phyloP scores from a whole-genome alignment of 2,888 invertebrate genomes.

The Orthosia incerta region DNA sequence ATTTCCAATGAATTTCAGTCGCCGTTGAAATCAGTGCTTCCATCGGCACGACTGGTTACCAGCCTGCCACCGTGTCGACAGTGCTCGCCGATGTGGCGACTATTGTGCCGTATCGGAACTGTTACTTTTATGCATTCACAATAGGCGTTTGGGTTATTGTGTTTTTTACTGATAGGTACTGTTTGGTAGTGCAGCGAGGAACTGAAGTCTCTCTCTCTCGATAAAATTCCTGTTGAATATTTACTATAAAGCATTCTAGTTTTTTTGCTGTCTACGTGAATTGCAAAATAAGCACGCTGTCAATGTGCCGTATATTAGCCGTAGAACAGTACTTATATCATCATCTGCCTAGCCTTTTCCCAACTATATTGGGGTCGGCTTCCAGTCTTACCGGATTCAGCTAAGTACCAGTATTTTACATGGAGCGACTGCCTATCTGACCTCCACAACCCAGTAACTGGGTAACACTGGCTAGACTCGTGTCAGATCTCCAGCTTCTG shows the following conservation, averaged over 20 bases:
- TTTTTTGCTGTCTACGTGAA: neutral
- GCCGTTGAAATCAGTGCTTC: conserved; percentile 73
- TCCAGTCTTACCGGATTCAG: too few species aligned
- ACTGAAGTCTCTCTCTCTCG: neutral
- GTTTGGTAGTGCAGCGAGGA: neutral
- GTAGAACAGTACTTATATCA: neutral
- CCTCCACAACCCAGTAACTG: too few species aligned
- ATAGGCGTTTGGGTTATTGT: conserved; percentile 44
- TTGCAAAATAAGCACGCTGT: neutral
- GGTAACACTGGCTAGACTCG: too few species aligned
- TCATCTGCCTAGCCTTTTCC: too few species aligned
- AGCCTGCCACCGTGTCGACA: conserved; percentile 46
- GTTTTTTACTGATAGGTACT: conserved; percentile 11
- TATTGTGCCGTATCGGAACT: conserved; percentile 43
- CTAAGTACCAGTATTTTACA: too few species aligned
- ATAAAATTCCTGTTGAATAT: neutral
- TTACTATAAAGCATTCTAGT: neutral
- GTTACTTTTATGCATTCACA: conserved; percentile 55
- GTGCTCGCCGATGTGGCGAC: conserved; percentile 27
- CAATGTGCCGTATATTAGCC: neutral
- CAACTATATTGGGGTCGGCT: too few species aligned
- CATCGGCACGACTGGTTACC: conserved; percentile 50
- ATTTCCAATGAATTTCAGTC: conserved; percentile 83
- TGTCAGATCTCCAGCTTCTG: too few species aligned
- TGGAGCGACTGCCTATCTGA: too few species aligned